A percentile compares a stretch with the other conserved stretches of the same genome.
phyloP scores from a whole-genome alignment of 2,888 invertebrate species.

The Nomada fucata region DNA sequence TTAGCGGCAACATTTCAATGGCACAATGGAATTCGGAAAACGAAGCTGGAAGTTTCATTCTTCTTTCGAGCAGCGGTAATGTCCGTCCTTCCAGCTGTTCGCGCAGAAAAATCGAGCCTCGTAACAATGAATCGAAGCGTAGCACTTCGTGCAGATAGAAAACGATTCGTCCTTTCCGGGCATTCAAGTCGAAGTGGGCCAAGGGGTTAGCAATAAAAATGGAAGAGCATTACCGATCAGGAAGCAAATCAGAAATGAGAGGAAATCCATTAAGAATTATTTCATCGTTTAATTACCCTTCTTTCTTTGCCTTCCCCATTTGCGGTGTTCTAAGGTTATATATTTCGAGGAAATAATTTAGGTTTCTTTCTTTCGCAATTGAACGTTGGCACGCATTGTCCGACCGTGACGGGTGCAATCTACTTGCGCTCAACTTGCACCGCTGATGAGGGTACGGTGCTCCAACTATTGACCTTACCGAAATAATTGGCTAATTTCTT shows the following conservation, averaged over 20 bases:
- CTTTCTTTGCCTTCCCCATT: no score
- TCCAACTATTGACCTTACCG: no score
- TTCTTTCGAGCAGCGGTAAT: neutral
- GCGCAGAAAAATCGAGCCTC: neutral
- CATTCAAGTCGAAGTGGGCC: slow-evolving; percentile 15
- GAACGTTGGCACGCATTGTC: slow-evolving; percentile 23
- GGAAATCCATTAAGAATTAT: no score
- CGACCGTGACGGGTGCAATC: slow-evolving; percentile 30
- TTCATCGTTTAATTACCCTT: no score
- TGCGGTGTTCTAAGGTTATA: no score
- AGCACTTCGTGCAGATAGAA: neutral
- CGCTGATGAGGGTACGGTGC: no score
- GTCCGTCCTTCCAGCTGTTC: neutral
- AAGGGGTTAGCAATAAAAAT: slow-evolving; percentile 8
- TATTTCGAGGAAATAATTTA: no score
- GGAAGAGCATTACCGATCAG: slow-evolving; percentile 4
- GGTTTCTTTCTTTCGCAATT: no score
- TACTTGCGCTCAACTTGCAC: slow-evolving; percentile 13
- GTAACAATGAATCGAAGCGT: neutral
- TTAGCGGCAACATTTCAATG: neutral
- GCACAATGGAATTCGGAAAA: slow-evolving; percentile 12
- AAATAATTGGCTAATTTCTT: no score
- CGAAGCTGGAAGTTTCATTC: neutral
- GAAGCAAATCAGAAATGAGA: neutral
- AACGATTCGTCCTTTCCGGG: neutral